Evolutionary conservation across 2,113 vertebrate species (phyloP).

Genomic region (Odocoileus hemionus): DNA sequence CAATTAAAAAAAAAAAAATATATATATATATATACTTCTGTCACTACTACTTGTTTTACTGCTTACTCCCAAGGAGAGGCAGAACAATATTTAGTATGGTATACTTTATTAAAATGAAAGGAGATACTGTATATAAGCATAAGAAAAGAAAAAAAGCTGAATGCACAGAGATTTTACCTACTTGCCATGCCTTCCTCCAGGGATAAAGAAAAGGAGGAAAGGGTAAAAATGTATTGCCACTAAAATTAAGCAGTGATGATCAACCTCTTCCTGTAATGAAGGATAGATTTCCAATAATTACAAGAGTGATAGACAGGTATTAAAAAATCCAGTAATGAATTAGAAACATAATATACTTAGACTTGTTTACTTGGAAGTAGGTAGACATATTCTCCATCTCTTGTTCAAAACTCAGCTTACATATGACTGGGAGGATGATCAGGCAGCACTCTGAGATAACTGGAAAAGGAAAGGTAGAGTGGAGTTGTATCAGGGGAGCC

Average conservation of each 20-base stretch:
- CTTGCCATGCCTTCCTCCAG: not conserved
- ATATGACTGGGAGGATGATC: not conserved
- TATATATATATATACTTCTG: not conserved
- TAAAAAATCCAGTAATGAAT: not conserved
- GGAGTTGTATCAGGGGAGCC: rapidly evolving
- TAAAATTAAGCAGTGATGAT: not conserved
- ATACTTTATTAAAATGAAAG: not conserved
- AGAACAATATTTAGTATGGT: not conserved
- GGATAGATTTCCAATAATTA: not conserved
- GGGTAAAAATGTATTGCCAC: not conserved
- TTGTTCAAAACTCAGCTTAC: not conserved
- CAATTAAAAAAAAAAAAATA: not conserved
- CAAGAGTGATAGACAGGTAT: not conserved
- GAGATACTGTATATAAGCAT: not conserved
- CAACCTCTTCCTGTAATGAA: not conserved
- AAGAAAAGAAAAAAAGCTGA: not conserved
- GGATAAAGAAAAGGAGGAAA: not conserved
- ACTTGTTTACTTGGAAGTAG: not conserved
- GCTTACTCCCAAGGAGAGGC: not conserved
- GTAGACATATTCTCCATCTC: not conserved
- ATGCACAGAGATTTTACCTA: not conserved
- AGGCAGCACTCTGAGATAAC: not conserved
- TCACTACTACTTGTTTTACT: not conserved
- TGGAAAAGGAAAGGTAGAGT: not conserved
- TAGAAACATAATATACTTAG: not conserved